These are phyloP conservation scores for Digitonthophagus gazella DNA, from an alignment of 2,888 invertebrate species.

Conservation along the genomic window DNA sequence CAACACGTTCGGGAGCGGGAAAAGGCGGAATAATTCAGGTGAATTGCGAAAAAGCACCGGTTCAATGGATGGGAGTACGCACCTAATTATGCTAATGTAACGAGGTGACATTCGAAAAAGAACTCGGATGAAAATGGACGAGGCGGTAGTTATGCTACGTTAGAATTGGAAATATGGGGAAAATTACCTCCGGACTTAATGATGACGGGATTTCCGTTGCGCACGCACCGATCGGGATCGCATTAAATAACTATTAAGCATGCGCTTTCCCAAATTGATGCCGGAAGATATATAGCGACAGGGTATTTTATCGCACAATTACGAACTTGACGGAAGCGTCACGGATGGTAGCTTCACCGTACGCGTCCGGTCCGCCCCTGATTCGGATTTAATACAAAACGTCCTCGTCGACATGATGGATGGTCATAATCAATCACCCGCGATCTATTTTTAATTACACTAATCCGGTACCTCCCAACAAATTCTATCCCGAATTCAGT, in stretches of 20 bases:
- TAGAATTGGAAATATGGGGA: not conserved
- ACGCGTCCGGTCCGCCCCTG: slow-evolving; percentile 7
- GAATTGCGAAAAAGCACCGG: not conserved
- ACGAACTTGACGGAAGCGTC: not conserved
- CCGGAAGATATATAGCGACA: not conserved
- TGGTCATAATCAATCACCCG: slow-evolving; percentile 34
- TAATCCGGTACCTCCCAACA: not conserved
- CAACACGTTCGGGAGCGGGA: not conserved
- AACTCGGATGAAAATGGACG: not conserved
- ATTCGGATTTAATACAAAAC: slow-evolving; percentile 32
- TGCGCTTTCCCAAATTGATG: not conserved
- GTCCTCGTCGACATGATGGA: slow-evolving; percentile 33
- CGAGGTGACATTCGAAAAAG: not conserved
- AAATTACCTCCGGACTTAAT: not conserved
- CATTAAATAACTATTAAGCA: not conserved
- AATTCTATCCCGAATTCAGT: not conserved
- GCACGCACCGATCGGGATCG: not conserved
- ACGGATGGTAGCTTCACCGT: not conserved
- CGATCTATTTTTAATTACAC: slow-evolving; percentile 36
- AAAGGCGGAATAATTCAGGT: not conserved
- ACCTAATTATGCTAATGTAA: not conserved
- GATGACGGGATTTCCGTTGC: not conserved
- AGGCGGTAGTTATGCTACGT: not conserved
- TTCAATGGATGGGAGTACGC: no score
- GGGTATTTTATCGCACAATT: not conserved